Conservation (phyloP, 2,113 vertebrate genomes). For the Neotragus moschatus region DNA sequence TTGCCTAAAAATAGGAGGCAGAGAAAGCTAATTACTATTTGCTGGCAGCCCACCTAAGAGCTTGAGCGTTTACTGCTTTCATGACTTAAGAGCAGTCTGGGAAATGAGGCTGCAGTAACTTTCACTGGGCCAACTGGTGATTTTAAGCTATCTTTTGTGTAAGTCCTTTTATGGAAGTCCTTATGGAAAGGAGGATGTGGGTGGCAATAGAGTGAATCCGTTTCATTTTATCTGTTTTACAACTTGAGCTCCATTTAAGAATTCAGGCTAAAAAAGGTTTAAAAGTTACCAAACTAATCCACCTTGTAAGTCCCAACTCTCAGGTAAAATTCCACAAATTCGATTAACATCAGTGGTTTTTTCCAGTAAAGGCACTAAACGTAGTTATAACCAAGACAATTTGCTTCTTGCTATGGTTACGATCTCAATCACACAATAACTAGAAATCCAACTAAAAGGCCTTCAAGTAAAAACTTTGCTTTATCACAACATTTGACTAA, state of each 20-base stretch:
- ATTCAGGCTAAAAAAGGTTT: neutral
- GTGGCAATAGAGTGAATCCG: neutral
- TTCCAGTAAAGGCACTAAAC: neutral
- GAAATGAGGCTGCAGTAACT: neutral
- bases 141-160: neutral
- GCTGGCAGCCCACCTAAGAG: neutral
- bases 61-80: neutral
- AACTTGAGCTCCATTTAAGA: neutral
- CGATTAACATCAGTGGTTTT: neutral
- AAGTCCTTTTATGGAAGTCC: neutral
- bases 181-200: neutral
- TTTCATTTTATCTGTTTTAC: neutral
- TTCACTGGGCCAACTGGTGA: neutral
- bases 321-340: neutral
- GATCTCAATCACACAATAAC: neutral
- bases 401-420: neutral
- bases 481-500: neutral
- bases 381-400: neutral
- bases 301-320: neutral
- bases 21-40: neutral
- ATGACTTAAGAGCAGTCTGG: neutral
- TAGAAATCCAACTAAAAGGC: neutral
- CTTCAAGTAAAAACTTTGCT: neutral
- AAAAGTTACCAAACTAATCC: neutral
- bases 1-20: neutral